Conservation (phyloP, 2,888 invertebrate species). For the Malacosoma neustria region DNA sequence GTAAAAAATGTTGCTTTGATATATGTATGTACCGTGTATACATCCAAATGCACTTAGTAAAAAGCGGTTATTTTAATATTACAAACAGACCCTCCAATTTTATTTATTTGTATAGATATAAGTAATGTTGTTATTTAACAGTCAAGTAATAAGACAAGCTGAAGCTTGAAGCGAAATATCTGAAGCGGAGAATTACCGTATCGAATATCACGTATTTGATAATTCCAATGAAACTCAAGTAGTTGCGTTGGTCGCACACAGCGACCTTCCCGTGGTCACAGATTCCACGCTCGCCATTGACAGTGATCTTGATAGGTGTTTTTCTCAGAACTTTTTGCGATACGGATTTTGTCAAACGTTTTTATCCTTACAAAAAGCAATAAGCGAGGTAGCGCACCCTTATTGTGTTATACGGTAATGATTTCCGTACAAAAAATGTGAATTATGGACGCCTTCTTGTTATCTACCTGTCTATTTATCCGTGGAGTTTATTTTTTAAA, state of each 20-base stretch:
- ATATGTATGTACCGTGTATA: too few relatives aligned
- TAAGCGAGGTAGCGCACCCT: constrained; percentile 34
- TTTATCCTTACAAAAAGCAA: constrained; percentile 29
- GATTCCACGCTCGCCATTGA: constrained; percentile 42
- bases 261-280: constrained; percentile 34
- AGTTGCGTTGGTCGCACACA: not conserved
- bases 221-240: too few relatives aligned
- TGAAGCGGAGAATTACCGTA: too few relatives aligned
- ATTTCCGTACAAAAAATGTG: constrained; percentile 28
- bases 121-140: too few relatives aligned
- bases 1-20: too few relatives aligned
- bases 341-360: constrained; percentile 32
- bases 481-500: constrained; percentile 24
- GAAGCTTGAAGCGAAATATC: too few relatives aligned
- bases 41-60: too few relatives aligned
- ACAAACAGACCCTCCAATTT: too few relatives aligned
- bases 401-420: constrained; percentile 35
- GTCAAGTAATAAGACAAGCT: too few relatives aligned
- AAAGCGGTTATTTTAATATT: too few relatives aligned
- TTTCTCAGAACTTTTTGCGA: constrained; percentile 32
- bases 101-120: too few relatives aligned
- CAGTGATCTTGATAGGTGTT: constrained; percentile 60
- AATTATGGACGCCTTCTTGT: constrained; percentile 27
- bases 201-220: too few relatives aligned
- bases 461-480: constrained; percentile 21